Base-by-base conservation (phyloP, 2,888 invertebrate species). In the Acrobasis suavella region DNA sequence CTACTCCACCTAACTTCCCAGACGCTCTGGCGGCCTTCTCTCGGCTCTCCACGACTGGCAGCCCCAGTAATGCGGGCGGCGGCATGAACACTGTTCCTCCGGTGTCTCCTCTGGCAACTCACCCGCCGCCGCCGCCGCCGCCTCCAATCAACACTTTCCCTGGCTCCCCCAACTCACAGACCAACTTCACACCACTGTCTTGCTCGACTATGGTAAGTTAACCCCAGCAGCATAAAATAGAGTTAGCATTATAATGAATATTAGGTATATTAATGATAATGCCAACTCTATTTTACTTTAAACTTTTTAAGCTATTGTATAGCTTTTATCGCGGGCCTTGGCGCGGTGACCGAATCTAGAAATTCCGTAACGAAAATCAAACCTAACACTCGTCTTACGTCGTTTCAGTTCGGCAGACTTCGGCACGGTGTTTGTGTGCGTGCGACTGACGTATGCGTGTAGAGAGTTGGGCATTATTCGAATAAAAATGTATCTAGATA, bases 1-100 rank as follows among this genome's bases (percentile, higher is more conserved):
- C 98, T 60, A 98, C 98, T 58, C 98, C 98, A 56, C 98, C 98
- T 42, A 98, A 97, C 88, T 98, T 98, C 82, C 98, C 98, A 5
- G 98, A 98, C 81, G 96, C 98, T 37, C 91, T 98, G 68, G 93
- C 97, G 68, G 97, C 97, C 62, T 97, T 98, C 85, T 97, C 97
- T 12, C 96, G 97, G 81, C 94, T 98, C 93, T 96, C 97, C 32
- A 96, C 97, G 62, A 94, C 94, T 58, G 87, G 94, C 65, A 90
- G 93, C 71, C 92, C 93, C 1, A 85, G 86, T 69, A 83, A 82
- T 65, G 86, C 86, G 66, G 84, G 83, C 67, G 78, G 73, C 2
- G 78, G 83, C 67, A 77, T 79, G 68, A 74, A 74, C 66, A 76
- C 75, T 61, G 80, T 85, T 66, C 89, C 90, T 67, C 91, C 89